Conservation (phyloP, 2,888 invertebrate species). For the Sisyra nigra region DNA sequence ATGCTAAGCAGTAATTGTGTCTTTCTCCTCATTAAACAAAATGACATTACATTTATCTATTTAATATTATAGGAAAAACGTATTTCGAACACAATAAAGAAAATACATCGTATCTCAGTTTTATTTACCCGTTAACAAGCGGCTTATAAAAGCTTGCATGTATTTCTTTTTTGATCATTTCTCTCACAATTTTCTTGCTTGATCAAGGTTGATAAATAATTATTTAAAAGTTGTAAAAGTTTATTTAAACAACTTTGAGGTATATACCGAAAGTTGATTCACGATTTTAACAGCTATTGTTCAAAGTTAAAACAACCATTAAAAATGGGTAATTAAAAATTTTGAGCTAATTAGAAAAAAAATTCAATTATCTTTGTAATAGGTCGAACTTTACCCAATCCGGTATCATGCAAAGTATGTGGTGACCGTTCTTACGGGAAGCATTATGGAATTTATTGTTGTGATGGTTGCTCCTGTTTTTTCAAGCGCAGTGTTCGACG, state of each 20-base stretch:
- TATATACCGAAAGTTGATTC: no score
- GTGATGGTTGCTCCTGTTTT: slow-evolving; percentile 82
- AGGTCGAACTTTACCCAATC: slow-evolving; percentile 39
- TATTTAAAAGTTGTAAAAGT: neutral
- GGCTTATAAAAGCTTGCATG: no score
- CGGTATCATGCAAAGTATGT: slow-evolving; percentile 60
- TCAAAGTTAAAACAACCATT: no score
- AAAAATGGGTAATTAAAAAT: slow-evolving; percentile 1
- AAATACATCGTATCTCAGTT: no score
- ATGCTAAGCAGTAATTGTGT: neutral
- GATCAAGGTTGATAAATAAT: neutral
- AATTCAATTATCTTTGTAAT: neutral
- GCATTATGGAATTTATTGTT: slow-evolving; percentile 71
- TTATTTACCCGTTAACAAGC: no score
- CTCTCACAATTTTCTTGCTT: no score
- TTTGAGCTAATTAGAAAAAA: neutral
- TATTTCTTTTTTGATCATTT: no score
- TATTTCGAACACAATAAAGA: no score
- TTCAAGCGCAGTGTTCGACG: slow-evolving; percentile 71
- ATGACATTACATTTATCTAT: neutral
- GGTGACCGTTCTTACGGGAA: slow-evolving; percentile 72
- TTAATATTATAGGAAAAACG: neutral
- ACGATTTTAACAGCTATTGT: no score
- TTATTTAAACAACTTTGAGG: no score
- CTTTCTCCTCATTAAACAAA: neutral